Conservation (phyloP, 2,888 invertebrate genomes). For the Macropis europaea region DNA sequence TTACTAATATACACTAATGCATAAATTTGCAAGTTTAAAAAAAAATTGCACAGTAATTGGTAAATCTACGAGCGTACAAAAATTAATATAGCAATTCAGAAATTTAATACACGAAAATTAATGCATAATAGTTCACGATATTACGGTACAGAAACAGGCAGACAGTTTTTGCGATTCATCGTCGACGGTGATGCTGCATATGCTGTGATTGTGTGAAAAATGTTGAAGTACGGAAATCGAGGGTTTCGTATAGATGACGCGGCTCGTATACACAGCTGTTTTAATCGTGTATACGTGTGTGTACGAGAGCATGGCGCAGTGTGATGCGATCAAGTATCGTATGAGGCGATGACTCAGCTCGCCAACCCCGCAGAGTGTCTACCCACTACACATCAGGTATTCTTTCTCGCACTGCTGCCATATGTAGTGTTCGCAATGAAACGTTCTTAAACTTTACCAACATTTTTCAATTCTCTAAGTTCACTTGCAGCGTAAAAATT, state of each 20-base stretch:
- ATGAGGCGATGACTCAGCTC: slow-evolving; percentile 74
- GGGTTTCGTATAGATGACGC: slow-evolving; percentile 33
- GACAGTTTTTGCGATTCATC: too few relatives aligned
- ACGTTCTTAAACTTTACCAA: slow-evolving; percentile 25
- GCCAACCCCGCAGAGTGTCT: slow-evolving; percentile 61
- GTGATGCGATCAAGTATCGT: slow-evolving; percentile 74
- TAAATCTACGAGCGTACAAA: too few relatives aligned
- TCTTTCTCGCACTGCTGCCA: slow-evolving; percentile 61
- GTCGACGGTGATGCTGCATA: neutral
- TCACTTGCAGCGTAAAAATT: too few relatives aligned
- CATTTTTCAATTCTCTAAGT: too few relatives aligned
- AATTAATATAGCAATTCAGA: too few relatives aligned
- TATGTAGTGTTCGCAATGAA: slow-evolving; percentile 55
- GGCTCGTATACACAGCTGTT: slow-evolving; percentile 25
- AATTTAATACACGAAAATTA: too few relatives aligned
- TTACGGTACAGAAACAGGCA: too few relatives aligned
- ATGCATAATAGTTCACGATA: too few relatives aligned
- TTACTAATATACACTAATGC: too few relatives aligned
- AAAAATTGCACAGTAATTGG: too few relatives aligned
- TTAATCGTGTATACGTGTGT: slow-evolving; percentile 31
- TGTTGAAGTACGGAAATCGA: slow-evolving; percentile 24
- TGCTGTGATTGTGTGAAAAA: slow-evolving; percentile 8
- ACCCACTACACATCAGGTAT: slow-evolving; percentile 65
- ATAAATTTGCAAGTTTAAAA: too few relatives aligned
- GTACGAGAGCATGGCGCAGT: slow-evolving; percentile 58